These are phyloP conservation scores for Apoderus coryli DNA, from an alignment of 2,888 invertebrate species.

Conservation along the genomic window DNA sequence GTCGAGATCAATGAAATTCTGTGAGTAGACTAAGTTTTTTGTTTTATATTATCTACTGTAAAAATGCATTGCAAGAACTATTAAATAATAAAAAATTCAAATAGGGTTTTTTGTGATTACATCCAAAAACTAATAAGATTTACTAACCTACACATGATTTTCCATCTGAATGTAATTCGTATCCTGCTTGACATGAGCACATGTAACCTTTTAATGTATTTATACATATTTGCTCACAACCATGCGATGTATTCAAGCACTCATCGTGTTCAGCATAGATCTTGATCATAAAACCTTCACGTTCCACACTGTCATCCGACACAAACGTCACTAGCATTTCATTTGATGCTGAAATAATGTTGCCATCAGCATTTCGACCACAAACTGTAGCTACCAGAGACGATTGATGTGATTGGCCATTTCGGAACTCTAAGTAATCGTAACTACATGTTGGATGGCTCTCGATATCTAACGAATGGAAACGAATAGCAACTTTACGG, in stretches of 20 bases:
- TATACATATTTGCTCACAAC: constrained; percentile 89
- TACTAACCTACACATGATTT: constrained; percentile 84
- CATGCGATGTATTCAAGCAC: constrained; percentile 78
- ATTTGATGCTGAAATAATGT: constrained; percentile 82
- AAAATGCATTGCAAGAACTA: too few relatives aligned
- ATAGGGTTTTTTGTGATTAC: constrained; percentile 1
- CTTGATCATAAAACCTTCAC: constrained; percentile 89
- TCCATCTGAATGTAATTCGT: constrained; percentile 88
- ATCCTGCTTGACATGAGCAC: constrained; percentile 89
- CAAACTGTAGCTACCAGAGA: constrained; percentile 51
- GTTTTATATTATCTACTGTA: too few relatives aligned
- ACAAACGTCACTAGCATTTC: constrained; percentile 86
- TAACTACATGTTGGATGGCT: constrained; percentile 96
- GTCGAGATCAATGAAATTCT: too few relatives aligned
- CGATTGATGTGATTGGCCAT: constrained; percentile 65
- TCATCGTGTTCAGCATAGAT: constrained; percentile 97
- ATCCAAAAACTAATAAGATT: background rate
- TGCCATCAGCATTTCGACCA: constrained; percentile 60
- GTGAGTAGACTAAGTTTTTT: too few relatives aligned
- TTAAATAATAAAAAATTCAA: too few relatives aligned
- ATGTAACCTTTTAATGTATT: constrained; percentile 72
- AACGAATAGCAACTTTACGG: constrained; percentile 71
- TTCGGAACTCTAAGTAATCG: constrained; percentile 86
- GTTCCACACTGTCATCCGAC: constrained; percentile 91
- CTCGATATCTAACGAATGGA: constrained; percentile 94